These are phyloP conservation scores for Chrysina gloriosa DNA, from an alignment of 2,888 invertebrate species.

Conservation along the genomic window DNA sequence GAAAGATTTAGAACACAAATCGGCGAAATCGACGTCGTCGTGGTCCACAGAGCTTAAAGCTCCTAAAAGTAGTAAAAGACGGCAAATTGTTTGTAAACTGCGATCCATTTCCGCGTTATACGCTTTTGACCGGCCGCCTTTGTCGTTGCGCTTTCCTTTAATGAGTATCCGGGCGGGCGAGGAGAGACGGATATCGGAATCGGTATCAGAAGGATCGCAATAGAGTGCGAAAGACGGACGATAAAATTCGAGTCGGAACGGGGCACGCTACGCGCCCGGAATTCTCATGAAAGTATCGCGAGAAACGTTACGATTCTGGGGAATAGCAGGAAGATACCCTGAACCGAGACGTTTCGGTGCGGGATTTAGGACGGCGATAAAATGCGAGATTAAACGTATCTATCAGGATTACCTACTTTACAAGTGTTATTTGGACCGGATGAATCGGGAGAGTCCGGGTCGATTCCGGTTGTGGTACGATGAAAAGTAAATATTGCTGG, in stretches of 20 bases:
- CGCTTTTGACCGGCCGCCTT: not conserved
- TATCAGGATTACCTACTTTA: slow-evolving; percentile 17
- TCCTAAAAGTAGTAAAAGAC: not conserved
- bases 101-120: not conserved
- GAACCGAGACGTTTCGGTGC: not conserved
- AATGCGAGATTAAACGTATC: slow-evolving; percentile 29
- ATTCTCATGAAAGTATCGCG: slow-evolving; percentile 21
- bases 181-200: not conserved
- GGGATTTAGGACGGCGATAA: slow-evolving; percentile 18
- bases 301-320: not conserved
- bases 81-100: not conserved
- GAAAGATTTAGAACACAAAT: no score
- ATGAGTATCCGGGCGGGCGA: not conserved
- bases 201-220: not conserved
- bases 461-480: no score
- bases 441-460: no score
- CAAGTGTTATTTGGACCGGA: not conserved
- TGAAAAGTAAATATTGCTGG: no score
- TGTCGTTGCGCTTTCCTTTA: not conserved
- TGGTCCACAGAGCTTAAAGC: not conserved
- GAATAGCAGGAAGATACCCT: not conserved
- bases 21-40: no score
- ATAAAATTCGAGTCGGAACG: not conserved
- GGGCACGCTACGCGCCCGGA: not conserved
- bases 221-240: not conserved